A percentile compares a stretch with the other conserved stretches of the same genome.
Evolutionary conservation across 2,797 vertebrate species (phyloP).

Genomic region (Muscicapa comitata): DNA sequence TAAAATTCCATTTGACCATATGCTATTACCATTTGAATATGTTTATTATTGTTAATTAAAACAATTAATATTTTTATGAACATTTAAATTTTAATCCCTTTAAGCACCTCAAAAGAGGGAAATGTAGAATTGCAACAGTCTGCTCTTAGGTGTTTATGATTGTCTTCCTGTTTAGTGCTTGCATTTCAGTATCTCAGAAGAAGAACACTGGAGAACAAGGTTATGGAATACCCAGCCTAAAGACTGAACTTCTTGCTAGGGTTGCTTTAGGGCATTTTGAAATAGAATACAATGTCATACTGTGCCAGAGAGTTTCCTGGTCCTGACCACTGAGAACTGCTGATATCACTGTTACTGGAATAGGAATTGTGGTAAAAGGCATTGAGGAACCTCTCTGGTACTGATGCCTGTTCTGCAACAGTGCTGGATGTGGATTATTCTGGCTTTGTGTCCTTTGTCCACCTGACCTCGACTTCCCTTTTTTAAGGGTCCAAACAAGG

Average conservation of each 20-base stretch:
- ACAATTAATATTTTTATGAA: background rate
- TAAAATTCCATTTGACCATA: background rate
- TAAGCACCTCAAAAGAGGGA: background rate
- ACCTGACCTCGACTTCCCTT: background rate
- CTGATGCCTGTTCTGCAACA: background rate
- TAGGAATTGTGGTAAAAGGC: background rate
- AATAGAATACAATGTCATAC: background rate
- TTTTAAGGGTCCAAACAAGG: fast-evolving
- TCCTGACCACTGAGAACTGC: background rate
- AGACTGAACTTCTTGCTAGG: background rate
- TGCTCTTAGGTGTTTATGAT: background rate
- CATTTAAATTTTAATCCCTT: background rate
- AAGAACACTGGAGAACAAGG: background rate
- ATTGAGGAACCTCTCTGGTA: background rate
- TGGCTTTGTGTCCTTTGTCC: too few species aligned
- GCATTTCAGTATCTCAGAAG: background rate
- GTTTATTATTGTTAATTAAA: background rate
- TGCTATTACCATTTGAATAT: background rate
- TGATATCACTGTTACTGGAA: background rate
- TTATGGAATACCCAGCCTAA: background rate
- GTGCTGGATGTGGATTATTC: background rate
- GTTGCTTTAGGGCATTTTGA: background rate
- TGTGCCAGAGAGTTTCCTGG: background rate
- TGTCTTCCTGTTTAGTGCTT: background rate
- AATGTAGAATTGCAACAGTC: background rate